Evolutionary conservation across 30 jellyfish, hydroid and myxozoan species (phyloP).

Genomic region (Cassiopea xamachana): DNA sequence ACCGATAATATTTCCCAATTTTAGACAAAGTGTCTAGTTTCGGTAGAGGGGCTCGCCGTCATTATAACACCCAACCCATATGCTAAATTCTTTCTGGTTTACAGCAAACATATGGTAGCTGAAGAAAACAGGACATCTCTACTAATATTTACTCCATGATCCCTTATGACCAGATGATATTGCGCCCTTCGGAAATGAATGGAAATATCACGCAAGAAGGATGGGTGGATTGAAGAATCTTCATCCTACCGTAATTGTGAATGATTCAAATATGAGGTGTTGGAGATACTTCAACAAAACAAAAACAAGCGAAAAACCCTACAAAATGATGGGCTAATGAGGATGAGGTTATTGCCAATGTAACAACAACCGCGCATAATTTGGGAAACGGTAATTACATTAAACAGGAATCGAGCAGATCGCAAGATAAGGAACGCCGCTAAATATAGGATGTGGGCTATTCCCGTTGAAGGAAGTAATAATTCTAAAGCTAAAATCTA

Average conservation of each 20-base stretch:
- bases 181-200: background rate
- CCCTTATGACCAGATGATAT: background rate
- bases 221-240: background rate
- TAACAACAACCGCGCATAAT: background rate
- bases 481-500: background rate
- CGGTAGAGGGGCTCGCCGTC: too few species aligned
- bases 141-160: too few species aligned
- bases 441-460: slow-evolving; percentile 15
- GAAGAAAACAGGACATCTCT: too few species aligned
- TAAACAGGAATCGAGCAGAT: slow-evolving; percentile 8
- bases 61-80: too few species aligned
- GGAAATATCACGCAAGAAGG: background rate
- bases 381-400: slow-evolving; percentile 4
- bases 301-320: background rate
- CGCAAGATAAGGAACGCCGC: background rate
- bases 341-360: background rate
- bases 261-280: too few species aligned
- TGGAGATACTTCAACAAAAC: too few species aligned
- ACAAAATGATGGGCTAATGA: background rate
- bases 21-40: too few species aligned
- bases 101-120: too few species aligned
- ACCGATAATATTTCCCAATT: too few species aligned
- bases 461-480: background rate
- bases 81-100: too few species aligned
- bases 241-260: background rate